Evolutionary conservation across 2,797 vertebrate genomes (phyloP).

Genomic region (Enteromius viviparus): DNA sequence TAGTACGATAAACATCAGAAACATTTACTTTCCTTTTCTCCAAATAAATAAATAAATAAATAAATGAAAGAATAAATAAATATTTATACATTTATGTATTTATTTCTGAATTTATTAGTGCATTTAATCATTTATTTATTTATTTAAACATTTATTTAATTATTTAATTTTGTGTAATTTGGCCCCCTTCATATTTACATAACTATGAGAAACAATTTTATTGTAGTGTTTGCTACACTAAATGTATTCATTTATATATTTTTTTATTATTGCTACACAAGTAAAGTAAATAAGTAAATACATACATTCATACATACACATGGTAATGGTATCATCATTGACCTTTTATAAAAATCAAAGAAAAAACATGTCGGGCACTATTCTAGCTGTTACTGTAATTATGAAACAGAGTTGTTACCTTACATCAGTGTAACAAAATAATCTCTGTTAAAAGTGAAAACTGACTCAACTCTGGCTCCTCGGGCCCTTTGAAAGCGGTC

Average conservation of each 20-base stretch:
- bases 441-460: background rate
- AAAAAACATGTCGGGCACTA: background rate
- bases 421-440: background rate
- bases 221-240: background rate
- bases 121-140: too few relatives aligned
- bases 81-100: too few relatives aligned
- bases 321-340: too few relatives aligned
- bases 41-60: too few relatives aligned
- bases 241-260: background rate
- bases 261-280: background rate
- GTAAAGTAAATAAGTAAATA: background rate
- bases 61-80: too few relatives aligned
- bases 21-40: too few relatives aligned
- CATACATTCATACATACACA: background rate
- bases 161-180: too few relatives aligned
- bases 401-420: background rate
- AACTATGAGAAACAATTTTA: background rate
- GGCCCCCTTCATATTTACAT: too few relatives aligned
- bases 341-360: background rate
- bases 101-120: too few relatives aligned
- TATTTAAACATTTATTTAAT: too few relatives aligned
- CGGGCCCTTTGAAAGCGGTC: slow-evolving; percentile 45
- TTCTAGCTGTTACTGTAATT: background rate
- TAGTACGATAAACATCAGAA: too few relatives aligned
- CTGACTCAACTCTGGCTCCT: background rate